These are phyloP conservation scores for Lysandra coridon DNA, from an alignment of 2,888 invertebrate genomes.

Conservation along the genomic window DNA sequence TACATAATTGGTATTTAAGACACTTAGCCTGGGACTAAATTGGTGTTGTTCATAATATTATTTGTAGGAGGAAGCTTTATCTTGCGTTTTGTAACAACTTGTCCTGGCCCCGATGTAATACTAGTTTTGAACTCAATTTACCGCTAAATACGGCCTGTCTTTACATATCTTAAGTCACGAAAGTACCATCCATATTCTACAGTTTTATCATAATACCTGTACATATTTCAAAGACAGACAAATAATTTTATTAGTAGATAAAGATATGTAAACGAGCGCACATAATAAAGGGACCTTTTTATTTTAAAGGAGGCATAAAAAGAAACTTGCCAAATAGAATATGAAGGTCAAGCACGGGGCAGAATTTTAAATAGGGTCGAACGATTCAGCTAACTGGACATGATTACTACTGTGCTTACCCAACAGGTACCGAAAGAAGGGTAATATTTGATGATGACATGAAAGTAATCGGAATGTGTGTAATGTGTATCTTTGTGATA, in stretches of 20 bases:
- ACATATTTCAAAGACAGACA: not conserved
- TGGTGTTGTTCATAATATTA: too few species aligned
- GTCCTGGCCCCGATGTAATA: not conserved
- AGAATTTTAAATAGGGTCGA: slow-evolving; percentile 9
- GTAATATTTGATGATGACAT: too few species aligned
- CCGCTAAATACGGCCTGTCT: not conserved
- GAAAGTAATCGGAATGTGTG: too few species aligned
- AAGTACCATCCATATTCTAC: not conserved
- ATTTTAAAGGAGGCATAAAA: slow-evolving; percentile 5
- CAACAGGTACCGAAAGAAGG: not conserved
- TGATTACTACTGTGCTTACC: not conserved
- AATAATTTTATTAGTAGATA: slow-evolving; percentile 5
- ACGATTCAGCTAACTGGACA: not conserved
- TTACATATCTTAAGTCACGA: not conserved
- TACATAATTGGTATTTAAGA: too few species aligned
- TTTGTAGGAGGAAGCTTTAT: too few species aligned
- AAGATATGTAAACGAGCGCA: slow-evolving; percentile 7
- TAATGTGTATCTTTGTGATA: too few species aligned
- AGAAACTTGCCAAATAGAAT: not conserved
- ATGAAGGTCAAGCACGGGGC: not conserved
- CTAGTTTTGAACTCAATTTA: not conserved
- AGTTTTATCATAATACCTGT: not conserved
- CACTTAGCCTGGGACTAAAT: too few species aligned
- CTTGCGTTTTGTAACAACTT: too few species aligned
- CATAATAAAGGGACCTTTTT: slow-evolving; percentile 10